phyloP scores from a whole-genome alignment of 2,113 vertebrate species.

The Pavo muticus region DNA sequence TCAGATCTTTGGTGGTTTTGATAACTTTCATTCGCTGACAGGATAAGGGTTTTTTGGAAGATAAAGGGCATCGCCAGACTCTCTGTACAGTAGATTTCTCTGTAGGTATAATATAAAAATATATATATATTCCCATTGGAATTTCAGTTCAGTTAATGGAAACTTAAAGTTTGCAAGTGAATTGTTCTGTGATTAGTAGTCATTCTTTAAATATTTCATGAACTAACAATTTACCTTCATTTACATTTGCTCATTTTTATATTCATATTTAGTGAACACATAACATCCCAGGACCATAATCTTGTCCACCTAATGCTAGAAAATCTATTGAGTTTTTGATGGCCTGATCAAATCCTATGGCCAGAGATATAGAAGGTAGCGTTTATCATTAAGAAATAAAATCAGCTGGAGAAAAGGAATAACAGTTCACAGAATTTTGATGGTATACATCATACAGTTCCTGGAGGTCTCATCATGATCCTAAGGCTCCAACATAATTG shows the following conservation, averaged over 20 bases:
- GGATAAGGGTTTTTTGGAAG: background rate
- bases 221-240: background rate
- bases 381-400: background rate
- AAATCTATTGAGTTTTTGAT: background rate
- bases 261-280: background rate
- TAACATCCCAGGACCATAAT: rapidly evolving
- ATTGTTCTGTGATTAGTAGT: background rate
- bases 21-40: background rate
- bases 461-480: background rate
- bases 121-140: background rate
- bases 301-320: background rate
- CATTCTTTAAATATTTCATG: background rate
- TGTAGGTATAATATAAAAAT: background rate
- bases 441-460: background rate
- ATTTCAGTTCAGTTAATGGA: background rate
- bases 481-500: background rate
- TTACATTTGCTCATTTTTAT: background rate
- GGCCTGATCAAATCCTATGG: background rate
- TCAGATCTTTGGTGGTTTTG: background rate
- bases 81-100: background rate
- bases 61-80: background rate
- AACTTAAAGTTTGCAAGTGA: background rate
- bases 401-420: background rate
- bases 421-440: background rate
- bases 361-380: background rate